These are phyloP conservation scores for Fukomys damarensis DNA, from an alignment of 2,113 vertebrate genomes.

Conservation along the genomic window DNA sequence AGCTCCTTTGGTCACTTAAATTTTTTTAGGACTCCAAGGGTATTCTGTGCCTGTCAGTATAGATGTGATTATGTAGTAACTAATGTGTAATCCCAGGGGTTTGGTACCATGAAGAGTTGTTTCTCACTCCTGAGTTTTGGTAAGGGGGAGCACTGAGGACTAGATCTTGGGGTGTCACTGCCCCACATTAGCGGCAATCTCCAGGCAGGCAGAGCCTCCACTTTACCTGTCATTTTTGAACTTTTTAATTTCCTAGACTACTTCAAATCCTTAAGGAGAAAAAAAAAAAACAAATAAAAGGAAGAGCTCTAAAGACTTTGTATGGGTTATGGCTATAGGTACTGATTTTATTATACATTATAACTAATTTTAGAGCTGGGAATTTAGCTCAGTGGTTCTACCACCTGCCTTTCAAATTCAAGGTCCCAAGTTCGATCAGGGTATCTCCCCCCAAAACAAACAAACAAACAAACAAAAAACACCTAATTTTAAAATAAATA, in stretches of 20 bases:
- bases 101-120: neutral
- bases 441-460: too few relatives aligned
- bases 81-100: neutral
- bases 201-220: neutral
- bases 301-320: neutral
- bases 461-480: too few relatives aligned
- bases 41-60: neutral
- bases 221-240: neutral
- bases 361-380: too few relatives aligned
- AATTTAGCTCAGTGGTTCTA: too few relatives aligned
- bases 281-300: neutral
- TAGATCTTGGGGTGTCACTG: neutral
- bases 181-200: fast-evolving
- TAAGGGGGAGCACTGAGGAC: fast-evolving
- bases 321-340: neutral
- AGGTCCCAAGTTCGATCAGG: too few relatives aligned
- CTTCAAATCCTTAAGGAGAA: neutral
- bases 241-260: neutral
- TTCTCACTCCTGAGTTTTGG: neutral
- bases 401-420: too few relatives aligned
- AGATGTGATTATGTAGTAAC: neutral
- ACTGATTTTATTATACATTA: neutral
- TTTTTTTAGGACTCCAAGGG: neutral
- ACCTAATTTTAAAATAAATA: neutral
- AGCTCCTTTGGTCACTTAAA: neutral